Conservation (phyloP, 2,113 vertebrate species). For the Cynocephalus volans region DNA sequence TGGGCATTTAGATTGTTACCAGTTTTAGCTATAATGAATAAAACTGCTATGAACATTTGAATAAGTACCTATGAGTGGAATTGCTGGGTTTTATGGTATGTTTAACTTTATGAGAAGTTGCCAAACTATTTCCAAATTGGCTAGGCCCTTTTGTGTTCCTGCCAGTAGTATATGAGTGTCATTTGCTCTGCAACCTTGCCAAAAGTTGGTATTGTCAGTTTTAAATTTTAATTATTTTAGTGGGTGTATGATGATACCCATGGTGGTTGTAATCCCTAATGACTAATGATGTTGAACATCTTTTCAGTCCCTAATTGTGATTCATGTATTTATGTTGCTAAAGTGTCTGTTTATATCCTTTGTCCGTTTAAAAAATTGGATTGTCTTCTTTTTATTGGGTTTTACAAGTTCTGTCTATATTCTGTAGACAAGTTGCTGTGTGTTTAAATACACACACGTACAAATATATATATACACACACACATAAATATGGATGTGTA, state of each 20-base stretch:
- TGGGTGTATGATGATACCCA: neutral
- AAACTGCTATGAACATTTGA: neutral
- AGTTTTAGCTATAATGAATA: neutral
- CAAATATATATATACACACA: neutral
- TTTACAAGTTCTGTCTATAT: neutral
- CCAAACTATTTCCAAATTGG: neutral
- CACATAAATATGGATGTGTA: neutral
- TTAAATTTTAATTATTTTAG: neutral
- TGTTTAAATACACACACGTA: neutral
- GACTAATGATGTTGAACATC: neutral
- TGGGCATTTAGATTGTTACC: neutral
- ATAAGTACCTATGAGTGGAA: neutral
- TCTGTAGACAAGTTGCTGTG: neutral
- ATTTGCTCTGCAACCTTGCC: neutral
- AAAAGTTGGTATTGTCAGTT: constrained; percentile 42
- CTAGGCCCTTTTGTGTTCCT: neutral
- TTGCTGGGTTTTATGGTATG: neutral
- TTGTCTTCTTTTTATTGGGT: neutral
- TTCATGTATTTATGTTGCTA: neutral
- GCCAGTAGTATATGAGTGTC: neutral
- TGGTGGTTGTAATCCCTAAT: neutral
- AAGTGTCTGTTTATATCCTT: neutral
- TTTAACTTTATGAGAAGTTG: neutral
- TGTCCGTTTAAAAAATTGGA: neutral
- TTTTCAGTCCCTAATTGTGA: constrained; percentile 38